Percentiles rank a stretch among this genome's conserved stretches.
Evolutionary conservation across 2,888 invertebrate genomes (phyloP).

Genomic region (Philereme transversata): DNA sequence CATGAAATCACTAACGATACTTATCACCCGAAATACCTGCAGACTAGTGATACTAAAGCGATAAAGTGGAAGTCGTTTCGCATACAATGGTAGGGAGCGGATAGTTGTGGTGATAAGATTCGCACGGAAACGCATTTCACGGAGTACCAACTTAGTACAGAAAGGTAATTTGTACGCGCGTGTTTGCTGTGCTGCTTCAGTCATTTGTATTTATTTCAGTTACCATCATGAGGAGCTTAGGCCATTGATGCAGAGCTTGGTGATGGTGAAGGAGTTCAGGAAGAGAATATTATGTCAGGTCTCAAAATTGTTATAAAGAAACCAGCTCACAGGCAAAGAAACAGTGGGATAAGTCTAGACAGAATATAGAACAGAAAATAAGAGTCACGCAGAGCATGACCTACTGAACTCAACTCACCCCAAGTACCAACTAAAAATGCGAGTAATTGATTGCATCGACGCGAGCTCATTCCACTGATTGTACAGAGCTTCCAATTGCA

Average conservation of each 20-base stretch:
- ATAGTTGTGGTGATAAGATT: constrained; percentile 52
- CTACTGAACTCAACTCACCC: constrained; percentile 63
- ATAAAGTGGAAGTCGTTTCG: constrained; percentile 38
- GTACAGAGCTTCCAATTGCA: constrained; percentile 77
- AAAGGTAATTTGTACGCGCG: constrained; percentile 45
- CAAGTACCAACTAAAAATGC: constrained; percentile 66
- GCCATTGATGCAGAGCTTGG: no score
- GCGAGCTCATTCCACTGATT: constrained; percentile 79
- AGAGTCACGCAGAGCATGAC: constrained; percentile 45
- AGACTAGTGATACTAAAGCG: constrained; percentile 39
- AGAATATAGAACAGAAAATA: no score
- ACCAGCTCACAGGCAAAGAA: no score
- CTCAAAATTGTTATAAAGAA: no score
- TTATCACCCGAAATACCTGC: constrained; percentile 37
- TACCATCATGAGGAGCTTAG: no score
- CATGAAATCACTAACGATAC: constrained; percentile 34
- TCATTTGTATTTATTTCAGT: no score
- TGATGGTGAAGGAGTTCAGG: no score
- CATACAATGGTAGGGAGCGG: constrained; percentile 40
- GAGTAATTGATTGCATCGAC: constrained; percentile 79
- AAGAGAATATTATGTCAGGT: no score
- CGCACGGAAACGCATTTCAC: constrained; percentile 56
- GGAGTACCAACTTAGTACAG: constrained; percentile 37
- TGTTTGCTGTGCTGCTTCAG: not conserved
- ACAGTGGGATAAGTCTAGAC: no score